phyloP scores from a whole-genome alignment of 2,888 invertebrate species.

The Caenorhabditis doughertyi region DNA sequence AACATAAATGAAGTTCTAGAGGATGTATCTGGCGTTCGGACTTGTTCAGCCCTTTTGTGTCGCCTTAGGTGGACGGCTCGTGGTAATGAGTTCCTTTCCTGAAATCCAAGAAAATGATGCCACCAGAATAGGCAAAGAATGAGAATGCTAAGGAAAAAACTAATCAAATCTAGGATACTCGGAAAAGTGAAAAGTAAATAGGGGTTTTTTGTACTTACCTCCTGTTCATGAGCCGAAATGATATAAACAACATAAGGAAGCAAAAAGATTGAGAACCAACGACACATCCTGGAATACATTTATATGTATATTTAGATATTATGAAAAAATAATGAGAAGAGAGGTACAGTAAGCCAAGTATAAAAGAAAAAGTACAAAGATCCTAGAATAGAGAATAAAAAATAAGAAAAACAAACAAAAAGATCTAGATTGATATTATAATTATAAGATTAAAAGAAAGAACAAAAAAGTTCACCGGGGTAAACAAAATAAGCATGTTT shows the following conservation, averaged over 20 bases:
- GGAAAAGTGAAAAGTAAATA: conserved; percentile 13
- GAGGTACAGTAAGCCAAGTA: background rate
- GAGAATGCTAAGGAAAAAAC: conserved; percentile 38
- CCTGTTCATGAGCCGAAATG: conserved; percentile 46
- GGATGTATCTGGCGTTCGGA: background rate
- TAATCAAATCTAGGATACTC: conserved; percentile 41
- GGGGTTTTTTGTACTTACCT: conserved; percentile 40
- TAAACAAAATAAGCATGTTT: conserved; percentile 49
- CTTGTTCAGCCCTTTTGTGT: conserved; percentile 53
- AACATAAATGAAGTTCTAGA: conserved; percentile 32
- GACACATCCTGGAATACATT: conserved; percentile 51
- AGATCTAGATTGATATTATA: background rate
- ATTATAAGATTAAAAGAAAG: background rate
- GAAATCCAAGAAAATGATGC: conserved; percentile 19
- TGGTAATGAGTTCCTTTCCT: conserved; percentile 38
- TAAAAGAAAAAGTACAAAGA: background rate
- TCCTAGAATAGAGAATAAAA: background rate
- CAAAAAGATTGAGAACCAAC: conserved; percentile 52
- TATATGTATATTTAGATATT: background rate
- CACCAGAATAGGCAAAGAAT: background rate
- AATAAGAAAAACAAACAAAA: background rate
- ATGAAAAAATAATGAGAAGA: background rate
- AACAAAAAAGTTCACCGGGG: background rate
- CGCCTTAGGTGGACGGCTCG: conserved; percentile 49
- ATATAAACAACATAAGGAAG: conserved; percentile 52